A percentile compares a stretch with the other conserved stretches of the same genome.
phyloP scores from a whole-genome alignment of 1,140 invertebrate species.

The Drosophila serrata region DNA sequence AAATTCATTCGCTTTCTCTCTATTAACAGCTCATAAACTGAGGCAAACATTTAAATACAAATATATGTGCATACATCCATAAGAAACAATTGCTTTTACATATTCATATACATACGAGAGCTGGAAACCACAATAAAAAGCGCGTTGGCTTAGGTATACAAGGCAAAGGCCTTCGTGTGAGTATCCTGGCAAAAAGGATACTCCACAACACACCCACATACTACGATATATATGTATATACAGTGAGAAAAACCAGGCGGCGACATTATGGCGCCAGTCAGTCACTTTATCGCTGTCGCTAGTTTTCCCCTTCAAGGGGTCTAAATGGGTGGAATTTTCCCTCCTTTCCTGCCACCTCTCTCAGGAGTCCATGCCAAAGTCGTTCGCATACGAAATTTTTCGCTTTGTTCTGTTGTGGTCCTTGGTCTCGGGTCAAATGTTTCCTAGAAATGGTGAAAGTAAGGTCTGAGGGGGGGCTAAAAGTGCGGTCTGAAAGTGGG shows the following conservation, averaged over 20 bases:
- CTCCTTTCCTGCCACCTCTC: constrained; percentile 9
- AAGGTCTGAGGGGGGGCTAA: not conserved
- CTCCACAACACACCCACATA: constrained; percentile 4
- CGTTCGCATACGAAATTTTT: constrained; percentile 53
- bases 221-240: not conserved
- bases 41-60: constrained; percentile 20
- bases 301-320: constrained; percentile 1
- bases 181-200: constrained; percentile 30
- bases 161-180: constrained; percentile 3
- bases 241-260: constrained; percentile 44
- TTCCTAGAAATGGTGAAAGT: constrained; percentile 33
- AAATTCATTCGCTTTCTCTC: constrained; percentile 6
- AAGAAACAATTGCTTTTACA: constrained; percentile 36
- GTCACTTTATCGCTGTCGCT: constrained; percentile 57
- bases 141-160: constrained; percentile 66
- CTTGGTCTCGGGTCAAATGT: constrained; percentile 44
- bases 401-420: constrained; percentile 46
- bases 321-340: not conserved
- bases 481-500: constrained; percentile 4
- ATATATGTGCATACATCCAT: constrained; percentile 22
- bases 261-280: constrained; percentile 82
- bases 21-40: constrained; percentile 59
- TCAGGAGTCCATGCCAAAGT: constrained; percentile 38
- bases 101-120: constrained; percentile 17
- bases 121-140: constrained; percentile 54